These are phyloP conservation scores for Pimpla rufipes DNA, from an alignment of 2,888 invertebrate species.

Conservation along the genomic window DNA sequence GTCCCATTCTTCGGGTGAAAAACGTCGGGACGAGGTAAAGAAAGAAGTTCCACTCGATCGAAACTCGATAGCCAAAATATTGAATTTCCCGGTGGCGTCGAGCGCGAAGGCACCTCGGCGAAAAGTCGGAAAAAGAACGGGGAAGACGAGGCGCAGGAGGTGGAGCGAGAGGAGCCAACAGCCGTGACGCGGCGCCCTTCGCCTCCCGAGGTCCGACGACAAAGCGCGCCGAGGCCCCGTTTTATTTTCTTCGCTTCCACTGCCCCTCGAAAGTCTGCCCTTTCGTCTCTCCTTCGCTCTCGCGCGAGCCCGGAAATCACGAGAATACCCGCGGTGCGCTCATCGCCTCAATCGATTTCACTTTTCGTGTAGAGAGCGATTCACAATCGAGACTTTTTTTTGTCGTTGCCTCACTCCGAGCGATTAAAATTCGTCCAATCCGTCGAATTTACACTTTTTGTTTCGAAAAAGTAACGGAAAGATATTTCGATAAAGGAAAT, in stretches of 20 bases:
- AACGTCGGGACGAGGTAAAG: constrained; percentile 50
- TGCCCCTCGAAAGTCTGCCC: constrained; percentile 32
- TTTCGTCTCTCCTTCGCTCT: constrained; percentile 23
- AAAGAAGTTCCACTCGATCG: constrained; percentile 67
- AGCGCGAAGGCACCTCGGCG: constrained; percentile 31
- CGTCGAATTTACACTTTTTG: too few species aligned
- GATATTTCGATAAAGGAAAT: too few species aligned
- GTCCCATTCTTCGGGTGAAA: constrained; percentile 64
- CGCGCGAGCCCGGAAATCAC: constrained; percentile 56
- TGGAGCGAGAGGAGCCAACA: constrained; percentile 55
- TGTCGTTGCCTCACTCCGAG: too few species aligned
- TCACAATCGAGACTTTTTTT: constrained; percentile 35
- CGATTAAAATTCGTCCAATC: too few species aligned
- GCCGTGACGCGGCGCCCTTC: constrained; percentile 34
- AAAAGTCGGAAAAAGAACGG: constrained; percentile 42
- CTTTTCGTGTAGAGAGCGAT: constrained; percentile 19
- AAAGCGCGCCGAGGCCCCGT: constrained; percentile 34
- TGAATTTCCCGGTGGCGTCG: constrained; percentile 77
- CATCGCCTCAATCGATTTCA: constrained; percentile 60
- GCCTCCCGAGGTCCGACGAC: constrained; percentile 54
- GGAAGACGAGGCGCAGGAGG: constrained; percentile 40
- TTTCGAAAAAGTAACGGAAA: too few species aligned
- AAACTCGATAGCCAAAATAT: constrained; percentile 83
- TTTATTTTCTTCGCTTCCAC: constrained; percentile 49
- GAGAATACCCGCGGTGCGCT: constrained; percentile 46